phyloP scores from a whole-genome alignment of 1,140 invertebrate species.

The Dendrolimus punctatus region DNA sequence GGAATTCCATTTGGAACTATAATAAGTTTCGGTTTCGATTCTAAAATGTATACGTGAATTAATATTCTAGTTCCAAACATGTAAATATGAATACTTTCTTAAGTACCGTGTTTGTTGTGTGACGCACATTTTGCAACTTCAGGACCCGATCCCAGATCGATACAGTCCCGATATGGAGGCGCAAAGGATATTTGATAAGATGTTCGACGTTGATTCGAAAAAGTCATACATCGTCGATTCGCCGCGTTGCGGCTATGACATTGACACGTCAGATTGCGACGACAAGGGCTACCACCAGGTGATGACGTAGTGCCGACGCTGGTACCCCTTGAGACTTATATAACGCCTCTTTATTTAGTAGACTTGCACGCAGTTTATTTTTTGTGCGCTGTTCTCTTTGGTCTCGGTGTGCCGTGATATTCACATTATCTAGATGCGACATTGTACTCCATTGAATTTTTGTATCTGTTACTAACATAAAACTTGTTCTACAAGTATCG shows the following conservation, averaged over 20 bases:
- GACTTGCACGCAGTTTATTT: conserved; percentile 64
- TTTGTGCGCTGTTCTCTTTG: conserved; percentile 51
- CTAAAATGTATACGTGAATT: too few species aligned
- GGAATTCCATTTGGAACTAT: too few species aligned
- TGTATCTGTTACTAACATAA: too few species aligned
- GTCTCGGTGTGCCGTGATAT: conserved; percentile 35
- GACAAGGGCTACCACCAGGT: conserved; percentile 67
- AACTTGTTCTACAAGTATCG: too few species aligned
- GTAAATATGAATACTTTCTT: too few species aligned
- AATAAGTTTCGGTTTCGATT: too few species aligned
- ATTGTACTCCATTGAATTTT: conserved; percentile 10
- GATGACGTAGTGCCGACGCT: conserved; percentile 57
- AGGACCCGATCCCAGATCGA: conserved; percentile 66
- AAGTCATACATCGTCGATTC: conserved; percentile 58
- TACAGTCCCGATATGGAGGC: conserved; percentile 69
- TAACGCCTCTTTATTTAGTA: conserved; percentile 53
- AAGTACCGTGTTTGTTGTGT: conserved; percentile 20
- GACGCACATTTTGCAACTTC: conserved; percentile 61
- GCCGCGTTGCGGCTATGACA: conserved; percentile 63
- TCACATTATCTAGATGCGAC: conserved; percentile 37
- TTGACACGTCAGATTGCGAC: conserved; percentile 65
- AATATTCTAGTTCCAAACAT: too few species aligned
- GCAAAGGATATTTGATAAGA: conserved; percentile 70
- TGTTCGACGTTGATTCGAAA: conserved; percentile 67
- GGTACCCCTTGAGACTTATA: conserved; percentile 36